phyloP scores from a whole-genome alignment of 2,113 vertebrate genomes.

The Marmota flaviventris region DNA sequence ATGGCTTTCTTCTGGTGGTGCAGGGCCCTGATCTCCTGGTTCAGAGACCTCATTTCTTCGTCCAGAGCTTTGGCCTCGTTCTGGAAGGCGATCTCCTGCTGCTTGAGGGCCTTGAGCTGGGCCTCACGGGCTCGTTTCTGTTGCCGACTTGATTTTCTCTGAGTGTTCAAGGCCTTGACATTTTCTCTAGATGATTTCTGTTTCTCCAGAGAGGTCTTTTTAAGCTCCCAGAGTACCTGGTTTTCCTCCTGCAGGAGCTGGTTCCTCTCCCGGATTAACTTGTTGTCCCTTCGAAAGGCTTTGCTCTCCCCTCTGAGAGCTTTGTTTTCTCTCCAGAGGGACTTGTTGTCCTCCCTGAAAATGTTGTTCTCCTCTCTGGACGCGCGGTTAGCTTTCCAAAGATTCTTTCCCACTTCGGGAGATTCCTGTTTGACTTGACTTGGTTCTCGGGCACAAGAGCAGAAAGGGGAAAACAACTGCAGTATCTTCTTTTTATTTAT shows the following conservation, averaged over 20 bases:
- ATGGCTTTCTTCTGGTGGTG: conserved; percentile 23
- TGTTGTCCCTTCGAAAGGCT: conserved; percentile 41
- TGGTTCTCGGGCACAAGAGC: background rate
- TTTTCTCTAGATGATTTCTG: background rate
- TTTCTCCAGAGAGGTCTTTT: conserved; percentile 23
- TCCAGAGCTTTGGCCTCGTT: conserved; percentile 68
- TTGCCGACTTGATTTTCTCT: conserved; percentile 42
- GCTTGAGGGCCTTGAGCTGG: conserved; percentile 60
- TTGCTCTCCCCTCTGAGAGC: conserved; percentile 30
- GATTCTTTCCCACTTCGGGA: background rate
- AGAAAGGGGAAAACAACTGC: background rate
- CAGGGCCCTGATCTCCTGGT: conserved; percentile 68
- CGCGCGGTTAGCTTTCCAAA: conserved; percentile 17
- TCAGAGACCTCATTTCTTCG: conserved; percentile 61
- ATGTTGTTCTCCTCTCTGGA: conserved; percentile 8
- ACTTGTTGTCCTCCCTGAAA: conserved; percentile 64
- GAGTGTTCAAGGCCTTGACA: conserved; percentile 35
- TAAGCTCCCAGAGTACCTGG: conserved; percentile 31
- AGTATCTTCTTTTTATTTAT: background rate
- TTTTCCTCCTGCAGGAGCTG: conserved; percentile 12
- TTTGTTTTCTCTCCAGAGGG: conserved; percentile 64
- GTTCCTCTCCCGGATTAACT: conserved; percentile 56
- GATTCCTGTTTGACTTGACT: background rate
- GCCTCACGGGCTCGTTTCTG: conserved; percentile 63
- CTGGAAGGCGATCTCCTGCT: conserved; percentile 66